These are phyloP conservation scores for Entomyzon cyanotis DNA, from an alignment of 2,113 vertebrate species.

Conservation along the genomic window DNA sequence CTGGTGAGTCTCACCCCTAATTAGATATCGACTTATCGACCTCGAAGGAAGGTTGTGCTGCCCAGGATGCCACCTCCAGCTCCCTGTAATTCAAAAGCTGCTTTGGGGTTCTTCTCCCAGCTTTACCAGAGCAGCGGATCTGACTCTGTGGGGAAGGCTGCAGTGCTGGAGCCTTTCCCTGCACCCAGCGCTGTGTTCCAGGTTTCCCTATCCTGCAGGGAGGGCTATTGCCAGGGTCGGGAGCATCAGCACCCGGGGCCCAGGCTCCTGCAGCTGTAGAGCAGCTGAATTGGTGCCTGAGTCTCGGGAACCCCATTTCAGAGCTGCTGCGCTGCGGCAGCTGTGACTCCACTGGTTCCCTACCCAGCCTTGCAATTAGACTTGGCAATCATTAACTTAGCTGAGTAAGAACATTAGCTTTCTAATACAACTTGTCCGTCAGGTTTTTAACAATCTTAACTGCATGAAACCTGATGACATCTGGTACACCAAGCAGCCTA, in stretches of 20 bases:
- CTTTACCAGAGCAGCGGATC: neutral
- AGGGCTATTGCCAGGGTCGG: accelerated
- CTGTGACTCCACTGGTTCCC: neutral
- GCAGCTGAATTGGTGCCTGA: neutral
- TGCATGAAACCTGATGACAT: neutral
- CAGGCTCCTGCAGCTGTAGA: neutral
- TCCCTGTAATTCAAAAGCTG: neutral
- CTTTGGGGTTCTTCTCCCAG: neutral
- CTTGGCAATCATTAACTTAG: neutral
- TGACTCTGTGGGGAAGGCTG: neutral
- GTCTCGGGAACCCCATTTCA: neutral
- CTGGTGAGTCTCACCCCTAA: accelerated
- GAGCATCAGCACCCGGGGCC: accelerated
- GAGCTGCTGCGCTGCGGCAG: neutral
- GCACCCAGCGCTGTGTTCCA: accelerated
- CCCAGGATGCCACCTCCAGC: accelerated
- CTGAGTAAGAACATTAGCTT: neutral
- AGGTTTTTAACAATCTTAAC: neutral
- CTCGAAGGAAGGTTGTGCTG: neutral
- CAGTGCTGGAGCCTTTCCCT: neutral
- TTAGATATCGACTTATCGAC: neutral
- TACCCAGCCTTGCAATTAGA: neutral
- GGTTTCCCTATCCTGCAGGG: neutral
- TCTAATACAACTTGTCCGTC: neutral
- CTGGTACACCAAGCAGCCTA: neutral